phyloP scores from a whole-genome alignment of 2,888 invertebrate genomes.

The Villa cingulata region DNA sequence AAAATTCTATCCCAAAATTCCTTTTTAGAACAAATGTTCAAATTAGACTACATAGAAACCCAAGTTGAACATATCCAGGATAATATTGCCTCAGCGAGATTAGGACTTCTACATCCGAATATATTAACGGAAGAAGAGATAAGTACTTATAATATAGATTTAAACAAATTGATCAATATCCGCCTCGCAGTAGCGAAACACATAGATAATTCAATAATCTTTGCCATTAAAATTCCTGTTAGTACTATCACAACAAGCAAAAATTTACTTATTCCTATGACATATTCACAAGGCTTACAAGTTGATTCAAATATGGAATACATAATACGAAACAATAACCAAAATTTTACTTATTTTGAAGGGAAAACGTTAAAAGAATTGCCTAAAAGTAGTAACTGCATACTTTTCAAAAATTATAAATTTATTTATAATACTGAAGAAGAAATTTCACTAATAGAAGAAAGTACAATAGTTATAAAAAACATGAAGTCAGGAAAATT shows the following conservation, averaged over 20 bases:
- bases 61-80: conserved; percentile 2
- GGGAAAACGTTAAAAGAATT: conserved; percentile 1
- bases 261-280: conserved; percentile 6
- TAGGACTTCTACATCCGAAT: conserved; percentile 1
- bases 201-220: not conserved
- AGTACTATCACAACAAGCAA: not conserved
- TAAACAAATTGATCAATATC: not conserved
- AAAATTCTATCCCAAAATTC: not conserved
- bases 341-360: not conserved
- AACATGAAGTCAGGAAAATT: not conserved
- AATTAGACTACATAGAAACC: conserved; percentile 2
- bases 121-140: conserved; percentile 2
- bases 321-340: not conserved
- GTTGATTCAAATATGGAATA: conserved; percentile 6
- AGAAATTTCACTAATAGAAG: conserved; percentile 1
- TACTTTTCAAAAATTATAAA: not conserved
- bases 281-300: conserved; percentile 6
- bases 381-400: not conserved
- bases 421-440: not conserved
- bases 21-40: conserved; percentile 1
- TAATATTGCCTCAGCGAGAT: conserved; percentile 2
- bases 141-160: not conserved
- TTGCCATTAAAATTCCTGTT: too few species aligned
- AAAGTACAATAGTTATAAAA: not conserved
- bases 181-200: conserved; percentile 3